A percentile compares a stretch with the other conserved stretches of the same genome.
These are phyloP conservation scores for Lasioglossum albipes DNA, from an alignment of 1,140 invertebrate genomes.

Conservation along the genomic window DNA sequence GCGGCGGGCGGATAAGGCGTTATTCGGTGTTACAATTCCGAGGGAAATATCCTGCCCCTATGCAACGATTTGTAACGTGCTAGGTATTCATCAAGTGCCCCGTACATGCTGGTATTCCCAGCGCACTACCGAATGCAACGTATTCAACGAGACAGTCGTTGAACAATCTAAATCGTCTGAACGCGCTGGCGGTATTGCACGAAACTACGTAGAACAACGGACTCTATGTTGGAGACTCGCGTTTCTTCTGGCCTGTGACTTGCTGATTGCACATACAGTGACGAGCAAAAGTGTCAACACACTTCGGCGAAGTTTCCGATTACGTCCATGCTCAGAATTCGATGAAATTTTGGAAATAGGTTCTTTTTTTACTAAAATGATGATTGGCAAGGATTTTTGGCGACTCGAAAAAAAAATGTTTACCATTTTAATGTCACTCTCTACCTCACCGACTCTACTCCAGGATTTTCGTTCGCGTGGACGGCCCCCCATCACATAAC, in stretches of 20 bases:
- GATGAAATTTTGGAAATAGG: too few species aligned
- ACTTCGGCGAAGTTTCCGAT: too few species aligned
- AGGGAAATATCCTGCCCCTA: not conserved
- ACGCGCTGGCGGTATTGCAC: not conserved
- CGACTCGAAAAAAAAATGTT: too few species aligned
- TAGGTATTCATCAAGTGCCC: conserved; percentile 20
- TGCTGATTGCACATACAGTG: not conserved
- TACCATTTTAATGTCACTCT: too few species aligned
- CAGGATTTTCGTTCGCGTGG: too few species aligned
- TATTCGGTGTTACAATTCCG: not conserved
- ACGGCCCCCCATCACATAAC: too few species aligned
- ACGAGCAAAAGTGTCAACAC: too few species aligned
- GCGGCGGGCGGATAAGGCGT: not conserved
- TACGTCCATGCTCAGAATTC: too few species aligned
- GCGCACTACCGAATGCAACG: not conserved
- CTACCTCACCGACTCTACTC: too few species aligned
- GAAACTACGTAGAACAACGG: not conserved
- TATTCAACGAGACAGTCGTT: conserved; percentile 17
- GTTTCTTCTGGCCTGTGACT: not conserved
- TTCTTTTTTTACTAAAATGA: too few species aligned
- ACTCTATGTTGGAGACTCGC: not conserved
- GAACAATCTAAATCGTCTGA: conserved; percentile 31
- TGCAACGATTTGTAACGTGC: not conserved
- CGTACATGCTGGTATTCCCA: conserved; percentile 18
- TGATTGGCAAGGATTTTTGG: too few species aligned